Evolutionary conservation across 2,113 vertebrate species (phyloP), one percentile per base, ranked within the genome.

Genomic region (Hymenochirus boettgeri): DNA sequence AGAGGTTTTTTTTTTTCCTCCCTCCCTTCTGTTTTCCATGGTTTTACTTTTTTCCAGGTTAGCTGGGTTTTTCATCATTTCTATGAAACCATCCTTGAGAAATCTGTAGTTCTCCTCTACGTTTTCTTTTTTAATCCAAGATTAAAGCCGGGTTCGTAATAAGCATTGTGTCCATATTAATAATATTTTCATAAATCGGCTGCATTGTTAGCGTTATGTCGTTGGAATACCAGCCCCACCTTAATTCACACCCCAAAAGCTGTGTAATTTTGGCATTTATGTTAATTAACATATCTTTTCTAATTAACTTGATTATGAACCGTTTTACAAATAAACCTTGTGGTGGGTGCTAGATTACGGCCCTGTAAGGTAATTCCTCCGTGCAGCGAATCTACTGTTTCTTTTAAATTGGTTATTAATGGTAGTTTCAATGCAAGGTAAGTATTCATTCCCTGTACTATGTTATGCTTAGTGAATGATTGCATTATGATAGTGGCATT

Each of bases 71-170:
- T 84, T 85, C 84, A 87, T 81, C 85, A 86, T 90, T 84, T 75
- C 82, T 83, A 90, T 89, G 82, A 76, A 87, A 89, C 86, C 85
- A 80, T 86, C 85, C 83, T 83, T 81, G 78, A 79, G 81, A 86
- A 67, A 67, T 60, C 47, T 59, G 65, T 67, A 60, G 65, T 84
- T 84, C 83, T 85, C 80, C 80, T 81, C 85, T 86, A 81, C 82
- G 76, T 83, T 86, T 59, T 27, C 55, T 57, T 85, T n/a, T 83
- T 81, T 76, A 80, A 87, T 81, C 89, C 86, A 84, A 84, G 87
- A 89, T 83, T 83, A 85, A 79, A 82, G 83, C 82, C 83, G 87
- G 85, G 84, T 85, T 74, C 73, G 76, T 76, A 77, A 78, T 53
- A 72, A 73, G 79, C 71, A 72, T 76, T 81, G 75, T 74, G 71